Evolutionary conservation across 2,113 vertebrate species (phyloP).

Genomic region (Microcebus lehilahytsara): DNA sequence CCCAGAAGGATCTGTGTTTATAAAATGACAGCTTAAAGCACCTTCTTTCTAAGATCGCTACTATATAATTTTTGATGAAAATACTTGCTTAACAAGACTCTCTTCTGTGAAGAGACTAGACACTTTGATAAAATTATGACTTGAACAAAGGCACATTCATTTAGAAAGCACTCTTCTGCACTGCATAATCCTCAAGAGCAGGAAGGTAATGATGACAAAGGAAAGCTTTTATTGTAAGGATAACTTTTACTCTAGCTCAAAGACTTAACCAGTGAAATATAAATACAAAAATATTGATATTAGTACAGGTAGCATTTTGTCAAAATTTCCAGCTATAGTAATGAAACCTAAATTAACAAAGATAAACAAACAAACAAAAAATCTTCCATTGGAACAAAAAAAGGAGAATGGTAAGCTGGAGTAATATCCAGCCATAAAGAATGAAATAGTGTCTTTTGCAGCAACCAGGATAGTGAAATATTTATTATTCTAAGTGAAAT

Average conservation of each 20-base stretch:
- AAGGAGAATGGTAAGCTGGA: no score
- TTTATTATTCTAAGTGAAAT: no score
- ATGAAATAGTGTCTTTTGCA: no score
- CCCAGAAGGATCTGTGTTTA: not conserved
- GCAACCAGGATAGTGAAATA: no score
- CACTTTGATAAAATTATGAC: not conserved
- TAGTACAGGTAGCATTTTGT: not conserved
- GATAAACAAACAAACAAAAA: not conserved
- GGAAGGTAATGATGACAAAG: slow-evolving; percentile 18
- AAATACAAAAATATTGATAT: not conserved
- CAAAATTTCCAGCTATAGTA: not conserved
- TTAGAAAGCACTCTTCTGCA: not conserved
- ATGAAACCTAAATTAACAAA: slow-evolving; percentile 1
- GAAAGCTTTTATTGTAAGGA: not conserved
- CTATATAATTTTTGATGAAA: slow-evolving; percentile 17
- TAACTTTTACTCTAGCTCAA: not conserved
- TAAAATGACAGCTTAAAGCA: not conserved
- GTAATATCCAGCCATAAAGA: no score
- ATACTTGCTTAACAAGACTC: not conserved
- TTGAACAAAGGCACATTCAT: not conserved
- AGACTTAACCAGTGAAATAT: not conserved
- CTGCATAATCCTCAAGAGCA: not conserved
- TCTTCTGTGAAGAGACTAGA: not conserved
- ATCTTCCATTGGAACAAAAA: not conserved
- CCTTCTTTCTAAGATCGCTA: not conserved